Evolutionary conservation across 2,888 invertebrate genomes (phyloP).

Genomic region (Rotaria socialis): DNA sequence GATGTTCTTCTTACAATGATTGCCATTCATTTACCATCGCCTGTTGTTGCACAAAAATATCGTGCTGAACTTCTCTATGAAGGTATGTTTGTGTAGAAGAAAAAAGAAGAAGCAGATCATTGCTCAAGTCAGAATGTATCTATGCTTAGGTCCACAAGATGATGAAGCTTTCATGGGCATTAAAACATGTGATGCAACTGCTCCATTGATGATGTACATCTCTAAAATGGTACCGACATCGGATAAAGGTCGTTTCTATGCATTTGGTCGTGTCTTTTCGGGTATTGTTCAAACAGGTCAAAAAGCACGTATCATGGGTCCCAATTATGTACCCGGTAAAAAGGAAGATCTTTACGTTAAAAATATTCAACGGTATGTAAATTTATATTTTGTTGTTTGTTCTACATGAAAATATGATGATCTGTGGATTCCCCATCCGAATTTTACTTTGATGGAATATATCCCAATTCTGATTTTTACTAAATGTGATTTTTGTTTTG

Average conservation of each 20-base stretch:
- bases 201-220: conserved; percentile 99
- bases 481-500: no score
- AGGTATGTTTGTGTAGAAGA: neutral
- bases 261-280: conserved; percentile 98
- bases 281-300: conserved; percentile 71
- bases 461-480: no score
- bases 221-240: conserved; percentile 99
- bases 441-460: no score
- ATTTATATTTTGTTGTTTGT: no score
- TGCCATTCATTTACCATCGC: conserved; percentile 96
- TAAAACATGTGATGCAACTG: conserved; percentile 87
- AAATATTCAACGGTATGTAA: conserved; percentile 77
- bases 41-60: conserved; percentile 96
- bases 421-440: no score
- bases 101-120: no score
- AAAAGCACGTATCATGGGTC: conserved; percentile 92
- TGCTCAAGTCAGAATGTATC: no score
- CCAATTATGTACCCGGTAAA: conserved; percentile 93
- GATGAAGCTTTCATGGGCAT: conserved; percentile 84
- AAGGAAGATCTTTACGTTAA: conserved; percentile 98
- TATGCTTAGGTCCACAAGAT: conserved; percentile 71
- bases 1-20: conserved; percentile 99
- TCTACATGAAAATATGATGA: no score
- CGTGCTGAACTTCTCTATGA: conserved; percentile 63
- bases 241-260: conserved; percentile 99